Base-by-base conservation (phyloP, 35 echinoderm and acorn worm species). In the Amphiura filiformis region DNA sequence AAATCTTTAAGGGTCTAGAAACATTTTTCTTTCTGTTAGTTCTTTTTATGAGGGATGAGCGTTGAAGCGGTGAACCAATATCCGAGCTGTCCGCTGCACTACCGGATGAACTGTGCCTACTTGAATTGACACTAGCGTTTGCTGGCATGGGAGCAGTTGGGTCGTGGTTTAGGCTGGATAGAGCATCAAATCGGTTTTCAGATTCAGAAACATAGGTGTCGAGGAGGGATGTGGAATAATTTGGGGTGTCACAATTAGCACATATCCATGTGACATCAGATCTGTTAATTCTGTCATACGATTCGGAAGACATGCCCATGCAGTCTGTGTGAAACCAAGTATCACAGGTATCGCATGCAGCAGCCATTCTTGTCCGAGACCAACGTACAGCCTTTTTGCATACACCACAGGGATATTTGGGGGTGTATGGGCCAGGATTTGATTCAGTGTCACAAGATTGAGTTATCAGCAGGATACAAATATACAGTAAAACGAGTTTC, bases 1-100 rank as follows among this genome's bases (percentile, higher is more conserved):
- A 34, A 17, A 89, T 70, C 52, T 86, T 89, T 40, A 64, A 36
- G 33, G 64, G 84, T 76, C 61, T 86, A 20, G 4, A 76, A 44
- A 70, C 61, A 70, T 70, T 80, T 17, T 56, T 80, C 76, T 32
- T 88, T 44, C 42, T 88, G 38, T 38, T 88, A 14, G 57, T 12
- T 36, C 17, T 4, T 61, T 88, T 88, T 12, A 88, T 57, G 0
- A 39, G n/a, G 35, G 86, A 88, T 0, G 86, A 88, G 32, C 49
- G 76, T 34, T 88, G 76, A n/a, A 80, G 20, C 7, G 76, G 42
- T 15, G 39, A 35, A n/a, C 41, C 36, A 88, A 40, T 18, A 87
- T 64, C 32, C 20, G 84, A 77, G 0, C 13, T 26, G 31, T 20
- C 0, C 4, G 33, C 41, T 5, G 26, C 26, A 18, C 17, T 26